A percentile compares a stretch with the other conserved stretches of the same genome.
These are phyloP conservation scores for Drosophila yooni DNA, from an alignment of 2,888 invertebrate species.

Conservation along the genomic window DNA sequence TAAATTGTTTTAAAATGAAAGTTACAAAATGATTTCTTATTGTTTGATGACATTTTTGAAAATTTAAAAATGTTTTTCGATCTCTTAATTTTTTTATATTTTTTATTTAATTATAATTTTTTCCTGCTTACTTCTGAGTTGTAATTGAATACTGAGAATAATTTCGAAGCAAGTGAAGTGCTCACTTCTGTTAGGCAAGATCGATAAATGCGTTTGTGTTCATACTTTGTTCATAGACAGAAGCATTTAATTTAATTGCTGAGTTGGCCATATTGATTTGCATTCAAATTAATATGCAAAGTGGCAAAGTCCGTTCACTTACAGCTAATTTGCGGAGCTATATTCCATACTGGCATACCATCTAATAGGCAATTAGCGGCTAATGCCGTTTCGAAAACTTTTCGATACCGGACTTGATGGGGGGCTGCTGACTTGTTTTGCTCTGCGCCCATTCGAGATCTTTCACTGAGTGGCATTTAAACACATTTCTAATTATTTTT, in stretches of 20 bases:
- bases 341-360: conserved; percentile 34
- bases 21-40: accelerated
- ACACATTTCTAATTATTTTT: conserved; percentile 77
- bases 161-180: not conserved
- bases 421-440: conserved; percentile 11
- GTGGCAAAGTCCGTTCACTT: conserved; percentile 22
- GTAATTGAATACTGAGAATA: not conserved
- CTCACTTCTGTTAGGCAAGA: not conserved
- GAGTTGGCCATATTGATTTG: conserved; percentile 35
- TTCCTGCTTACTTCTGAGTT: not conserved
- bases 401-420: conserved; percentile 29
- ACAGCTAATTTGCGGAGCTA: conserved; percentile 38
- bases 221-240: not conserved
- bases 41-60: not conserved
- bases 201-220: not conserved
- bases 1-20: not conserved
- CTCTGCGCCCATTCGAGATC: conserved; percentile 23
- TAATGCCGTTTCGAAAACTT: conserved; percentile 52
- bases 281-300: conserved; percentile 31
- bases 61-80: not conserved
- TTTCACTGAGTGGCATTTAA: conserved; percentile 52
- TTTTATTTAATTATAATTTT: not conserved
- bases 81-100: too few relatives aligned
- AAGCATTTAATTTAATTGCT: conserved; percentile 11
- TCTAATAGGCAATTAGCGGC: conserved; percentile 67